Evolutionary conservation across 2,113 vertebrate genomes (phyloP), one percentile per base, ranked within the genome.

Genomic region (Chascanopsetta lugubris): DNA sequence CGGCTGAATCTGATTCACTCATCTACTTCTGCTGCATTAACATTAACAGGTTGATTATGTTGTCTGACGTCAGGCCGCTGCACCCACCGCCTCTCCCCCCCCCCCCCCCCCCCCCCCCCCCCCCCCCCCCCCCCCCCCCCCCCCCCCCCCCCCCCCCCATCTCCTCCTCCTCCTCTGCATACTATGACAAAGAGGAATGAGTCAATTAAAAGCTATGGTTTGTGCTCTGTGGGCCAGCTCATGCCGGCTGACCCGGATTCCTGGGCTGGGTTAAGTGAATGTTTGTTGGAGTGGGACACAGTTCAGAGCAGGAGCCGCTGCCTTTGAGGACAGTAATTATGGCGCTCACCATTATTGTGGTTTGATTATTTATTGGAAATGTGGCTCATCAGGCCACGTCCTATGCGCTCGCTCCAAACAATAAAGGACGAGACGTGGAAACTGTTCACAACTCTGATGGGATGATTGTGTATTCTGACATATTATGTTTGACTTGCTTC

Each of bases 321-420:
- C 77, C 65, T 71, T 48, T 69, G 77, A 81, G 64, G 69, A 63
- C 66, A 25, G 56, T 76, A 83, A 87, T 87, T 85, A 83, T 61
- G 61, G 61, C 61, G 66, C 75, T 85, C 72, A 69, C 75, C 69
- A 72, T 74, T 50, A 69, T 65, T 62, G 57, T 42, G 0, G 43
- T 70, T 79, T 60, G 61, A 30, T 62, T n/a, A n/a, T n/a, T n/a
- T 5, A 38, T 5, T 13, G 13, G 15, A 3, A 60, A 50, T 30
- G 60, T 22, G 53, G 53, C 57, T 54, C 11, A n/a, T 30, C 42
- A 36, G 36, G 18, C 22, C 47, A 54, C 72, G 75, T 34, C 66
- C 61, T 60, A 49, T 47, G 58, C 49, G 60, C n/a, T 76, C 38
- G 34, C 50, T 68, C 53, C 22, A 38, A 77, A 40, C 8, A 34